phyloP scores from a whole-genome alignment of 2,797 vertebrate genomes.

The Gila robusta region DNA sequence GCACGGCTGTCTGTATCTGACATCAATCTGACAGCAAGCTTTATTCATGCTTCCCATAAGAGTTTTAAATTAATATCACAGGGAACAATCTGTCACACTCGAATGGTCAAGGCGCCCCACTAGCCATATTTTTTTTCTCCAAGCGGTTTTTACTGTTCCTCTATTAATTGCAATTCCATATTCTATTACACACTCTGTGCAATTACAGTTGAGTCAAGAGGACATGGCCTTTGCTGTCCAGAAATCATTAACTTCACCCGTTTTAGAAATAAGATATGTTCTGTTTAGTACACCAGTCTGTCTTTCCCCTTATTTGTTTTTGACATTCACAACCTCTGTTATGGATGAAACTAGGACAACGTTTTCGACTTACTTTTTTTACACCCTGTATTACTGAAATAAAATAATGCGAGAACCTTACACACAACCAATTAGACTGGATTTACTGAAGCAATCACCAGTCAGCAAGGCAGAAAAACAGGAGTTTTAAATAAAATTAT shows the following conservation, averaged over 20 bases:
- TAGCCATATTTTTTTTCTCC: constrained; percentile 3
- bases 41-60: constrained; percentile 19
- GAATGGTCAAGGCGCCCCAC: not conserved
- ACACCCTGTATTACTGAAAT: not conserved
- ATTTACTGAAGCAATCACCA: not conserved
- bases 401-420: not conserved
- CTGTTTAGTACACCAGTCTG: constrained; percentile 46
- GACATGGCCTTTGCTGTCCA: constrained; percentile 32
- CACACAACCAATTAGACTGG: not conserved
- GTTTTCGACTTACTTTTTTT: not conserved
- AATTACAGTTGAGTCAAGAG: constrained; percentile 51
- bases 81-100: constrained; percentile 46
- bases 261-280: constrained; percentile 58
- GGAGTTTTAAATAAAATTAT: not conserved
- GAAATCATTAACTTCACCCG: constrained; percentile 57
- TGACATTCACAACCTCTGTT: constrained; percentile 60
- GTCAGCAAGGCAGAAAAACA: not conserved
- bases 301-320: constrained; percentile 54
- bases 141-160: constrained; percentile 26
- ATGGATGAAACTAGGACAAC: constrained; percentile 63
- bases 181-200: constrained; percentile 44
- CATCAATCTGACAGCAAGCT: constrained; percentile 36
- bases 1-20: constrained; percentile 18
- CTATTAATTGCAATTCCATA: constrained; percentile 59
- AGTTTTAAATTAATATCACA: constrained; percentile 45